Evolutionary conservation across 2,113 vertebrate genomes (phyloP), one percentile per base, ranked within the genome.

Genomic region (Apistogramma diplotaenia): DNA sequence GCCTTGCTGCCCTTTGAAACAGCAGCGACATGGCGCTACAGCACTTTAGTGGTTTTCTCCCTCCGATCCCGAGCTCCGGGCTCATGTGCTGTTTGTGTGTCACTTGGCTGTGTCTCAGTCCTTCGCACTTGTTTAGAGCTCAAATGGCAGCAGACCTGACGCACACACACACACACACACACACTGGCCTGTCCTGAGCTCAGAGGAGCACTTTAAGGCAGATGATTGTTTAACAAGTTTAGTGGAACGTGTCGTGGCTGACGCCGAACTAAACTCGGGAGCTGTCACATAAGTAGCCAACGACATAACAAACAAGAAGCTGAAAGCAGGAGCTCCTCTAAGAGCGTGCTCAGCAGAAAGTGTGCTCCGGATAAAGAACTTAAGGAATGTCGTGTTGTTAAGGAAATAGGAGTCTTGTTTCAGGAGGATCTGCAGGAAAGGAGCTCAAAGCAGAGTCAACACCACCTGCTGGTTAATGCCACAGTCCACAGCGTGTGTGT

Each of bases 1-100:
- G 84, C 92, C 86, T 75, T 12, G 67, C 81, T 92, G 91, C 90
- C 88, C 91, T 92, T 89, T 93, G 85, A 93, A 91, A 91, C 82
- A 21, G 81, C 79, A 74, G 70, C 65, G 82, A 79, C 86, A 27
- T 51, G 81, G 81, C 25, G 84, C 89, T 81, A 49, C 76, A 71
- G 58, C 74, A 62, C 85, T 84, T 74, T 54, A 37, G 78, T 74
- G 58, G 70, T 78, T 81, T 74, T 83, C 72, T 73, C 55, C 53
- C 73, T 78, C 71, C 40, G 7, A 51, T 6, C 4, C 16, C 11
- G 4, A 19, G 76, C 85, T 89, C 73, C 18, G 4, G 85, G 89
- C 83, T 62, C 74, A 60, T 8, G 59, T 49, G 76, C 80, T 53
- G 83, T 79, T 88, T 76, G 84, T 51, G 72, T 86, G 86, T 87